Evolutionary conservation across 2,113 vertebrate species (phyloP), one percentile per base, ranked within the genome.

Genomic region (Corythaixoides concolor): DNA sequence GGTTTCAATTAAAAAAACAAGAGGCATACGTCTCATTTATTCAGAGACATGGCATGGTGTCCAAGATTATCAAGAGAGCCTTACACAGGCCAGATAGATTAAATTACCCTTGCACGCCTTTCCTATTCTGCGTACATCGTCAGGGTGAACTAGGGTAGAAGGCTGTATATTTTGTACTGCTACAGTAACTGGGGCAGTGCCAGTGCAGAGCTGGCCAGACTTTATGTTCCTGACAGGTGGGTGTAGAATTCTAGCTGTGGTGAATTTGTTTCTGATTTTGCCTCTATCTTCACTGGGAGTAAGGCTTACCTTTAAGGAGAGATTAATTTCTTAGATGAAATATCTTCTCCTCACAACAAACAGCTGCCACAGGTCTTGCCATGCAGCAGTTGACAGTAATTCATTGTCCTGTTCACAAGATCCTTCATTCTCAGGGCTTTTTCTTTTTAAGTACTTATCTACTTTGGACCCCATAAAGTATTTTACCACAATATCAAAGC

Each of bases 11-110:
- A 67, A 88, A 79, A 92, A 81, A 64, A 3, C 19, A 50, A 50
- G 77, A 93, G 52, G 14, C 82, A 45, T 89, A 15, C 35, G 89
- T 85, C 67, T 95, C 60, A 74, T 92, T 93, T 95, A 90, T 89
- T 95, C 79, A 87, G 76, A 76, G 78, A 62, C 41, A 21, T 78
- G 64, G 84, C 58, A 53, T 12, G 20, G 70, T 41, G 92, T 86
- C 59, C 60, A 72, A 73, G 64, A 64, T 88, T 85, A 75, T 86
- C 56, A 69, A 93, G 91, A 95, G 32, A 88, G 62, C 45, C 33
- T 94, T 92, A 68, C 53, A 33, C 84, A 86, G 79, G 68, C 88
- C 88, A 92, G 78, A 90, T 78, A 93, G 66, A 95, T 91, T 92
- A 72, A 96, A 94, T 94, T 95, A 92, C 45, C n/a, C 83, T 91